Evolutionary conservation across 2,113 vertebrate species (phyloP).

Genomic region (Pluvialis apricaria): DNA sequence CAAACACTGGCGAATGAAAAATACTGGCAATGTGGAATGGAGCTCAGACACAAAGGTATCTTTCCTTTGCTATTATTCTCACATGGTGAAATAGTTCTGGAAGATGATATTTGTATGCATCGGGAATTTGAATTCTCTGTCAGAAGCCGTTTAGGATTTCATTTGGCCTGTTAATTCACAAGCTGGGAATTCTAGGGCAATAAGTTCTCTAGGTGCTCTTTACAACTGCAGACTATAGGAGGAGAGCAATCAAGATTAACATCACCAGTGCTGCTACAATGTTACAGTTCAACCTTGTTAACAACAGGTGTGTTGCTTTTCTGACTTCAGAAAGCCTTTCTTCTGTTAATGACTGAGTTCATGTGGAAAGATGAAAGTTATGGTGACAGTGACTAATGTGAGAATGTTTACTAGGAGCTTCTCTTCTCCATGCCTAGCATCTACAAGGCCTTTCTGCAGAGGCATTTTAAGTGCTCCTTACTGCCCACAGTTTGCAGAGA

Average conservation of each 20-base stretch:
- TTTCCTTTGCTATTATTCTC: background rate
- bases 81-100: background rate
- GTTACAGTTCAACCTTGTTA: background rate
- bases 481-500: background rate
- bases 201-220: background rate
- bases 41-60: slow-evolving; percentile 89
- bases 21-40: slow-evolving; percentile 93
- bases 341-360: background rate
- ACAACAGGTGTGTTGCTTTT: background rate
- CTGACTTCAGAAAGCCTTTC: background rate
- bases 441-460: background rate
- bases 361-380: background rate
- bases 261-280: background rate
- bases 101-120: background rate
- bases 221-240: background rate
- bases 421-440: background rate
- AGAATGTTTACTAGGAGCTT: background rate
- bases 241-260: background rate
- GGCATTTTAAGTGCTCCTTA: background rate
- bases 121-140: background rate
- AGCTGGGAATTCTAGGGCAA: background rate
- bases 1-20: slow-evolving; percentile 98
- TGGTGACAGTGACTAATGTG: background rate
- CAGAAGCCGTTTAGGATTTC: background rate
- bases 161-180: background rate